These are phyloP conservation scores for Nebria salina DNA, from an alignment of 2,888 invertebrate genomes.

Conservation along the genomic window DNA sequence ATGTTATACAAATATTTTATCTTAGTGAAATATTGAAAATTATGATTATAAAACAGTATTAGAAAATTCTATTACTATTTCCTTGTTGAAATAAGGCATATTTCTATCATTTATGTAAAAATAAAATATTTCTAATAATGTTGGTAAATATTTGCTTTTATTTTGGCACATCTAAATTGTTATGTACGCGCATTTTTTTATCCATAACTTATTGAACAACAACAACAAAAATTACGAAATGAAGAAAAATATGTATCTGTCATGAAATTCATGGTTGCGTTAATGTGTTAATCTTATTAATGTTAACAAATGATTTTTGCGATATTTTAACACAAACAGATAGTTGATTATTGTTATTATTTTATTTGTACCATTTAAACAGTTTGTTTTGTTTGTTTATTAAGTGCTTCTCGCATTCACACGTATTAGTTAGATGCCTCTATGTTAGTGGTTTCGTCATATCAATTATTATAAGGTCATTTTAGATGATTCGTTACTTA, in stretches of 20 bases:
- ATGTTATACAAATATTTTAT: too few relatives aligned
- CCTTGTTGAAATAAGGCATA: too few relatives aligned
- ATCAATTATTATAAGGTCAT: background rate
- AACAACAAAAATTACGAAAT: too few relatives aligned
- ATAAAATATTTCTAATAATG: too few relatives aligned
- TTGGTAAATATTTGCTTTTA: too few relatives aligned
- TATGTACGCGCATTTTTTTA: too few relatives aligned
- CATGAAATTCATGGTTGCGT: background rate
- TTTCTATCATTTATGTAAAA: too few relatives aligned
- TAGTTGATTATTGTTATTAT: slow-evolving; percentile 16
- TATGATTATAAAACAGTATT: too few relatives aligned
- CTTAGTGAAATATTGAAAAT: too few relatives aligned
- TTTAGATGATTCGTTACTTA: background rate
- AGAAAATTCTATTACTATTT: too few relatives aligned
- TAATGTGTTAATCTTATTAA: slow-evolving; percentile 37
- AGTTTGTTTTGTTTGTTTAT: slow-evolving; percentile 40
- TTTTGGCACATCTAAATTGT: too few relatives aligned
- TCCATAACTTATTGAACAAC: too few relatives aligned
- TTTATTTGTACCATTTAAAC: slow-evolving; percentile 31
- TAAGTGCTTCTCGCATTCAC: slow-evolving; percentile 35
- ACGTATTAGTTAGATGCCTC: slow-evolving; percentile 24
- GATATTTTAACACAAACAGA: slow-evolving; percentile 45
- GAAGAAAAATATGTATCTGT: slow-evolving; percentile 56
- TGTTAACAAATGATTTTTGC: slow-evolving; percentile 44
- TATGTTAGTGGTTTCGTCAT: background rate